These are phyloP conservation scores for Apodemia duryi DNA, from an alignment of 2,888 invertebrate genomes.

Conservation along the genomic window DNA sequence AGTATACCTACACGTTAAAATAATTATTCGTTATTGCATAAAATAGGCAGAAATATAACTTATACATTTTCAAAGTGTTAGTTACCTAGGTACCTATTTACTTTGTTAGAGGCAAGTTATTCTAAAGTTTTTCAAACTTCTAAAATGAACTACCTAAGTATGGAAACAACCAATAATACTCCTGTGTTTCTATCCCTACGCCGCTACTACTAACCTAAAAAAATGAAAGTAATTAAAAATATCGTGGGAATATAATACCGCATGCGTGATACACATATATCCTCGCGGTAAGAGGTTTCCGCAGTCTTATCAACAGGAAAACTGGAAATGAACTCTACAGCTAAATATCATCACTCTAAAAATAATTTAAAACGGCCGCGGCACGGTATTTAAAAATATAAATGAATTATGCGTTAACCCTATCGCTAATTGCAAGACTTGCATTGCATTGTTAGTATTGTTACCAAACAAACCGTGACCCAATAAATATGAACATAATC, in stretches of 20 bases:
- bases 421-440: not conserved
- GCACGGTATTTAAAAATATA: not conserved
- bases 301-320: not conserved
- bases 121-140: no score
- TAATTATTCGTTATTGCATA: no score
- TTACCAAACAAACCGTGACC: constrained; percentile 14
- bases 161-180: no score
- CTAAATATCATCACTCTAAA: not conserved
- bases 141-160: no score
- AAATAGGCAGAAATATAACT: no score
- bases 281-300: not conserved
- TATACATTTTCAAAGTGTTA: no score
- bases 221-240: not conserved
- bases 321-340: not conserved
- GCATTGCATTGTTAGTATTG: constrained; percentile 2
- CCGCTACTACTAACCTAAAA: no score
- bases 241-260: not conserved
- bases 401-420: constrained; percentile 4
- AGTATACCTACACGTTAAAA: no score
- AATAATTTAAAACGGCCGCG: not conserved
- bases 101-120: no score
- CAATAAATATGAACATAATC: constrained; percentile 2
- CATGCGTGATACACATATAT: not conserved
- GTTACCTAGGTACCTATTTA: no score
- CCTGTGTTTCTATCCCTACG: no score